Evolutionary conservation across 2,888 invertebrate genomes (phyloP).

Genomic region (Melangyna quadrimaculata): DNA sequence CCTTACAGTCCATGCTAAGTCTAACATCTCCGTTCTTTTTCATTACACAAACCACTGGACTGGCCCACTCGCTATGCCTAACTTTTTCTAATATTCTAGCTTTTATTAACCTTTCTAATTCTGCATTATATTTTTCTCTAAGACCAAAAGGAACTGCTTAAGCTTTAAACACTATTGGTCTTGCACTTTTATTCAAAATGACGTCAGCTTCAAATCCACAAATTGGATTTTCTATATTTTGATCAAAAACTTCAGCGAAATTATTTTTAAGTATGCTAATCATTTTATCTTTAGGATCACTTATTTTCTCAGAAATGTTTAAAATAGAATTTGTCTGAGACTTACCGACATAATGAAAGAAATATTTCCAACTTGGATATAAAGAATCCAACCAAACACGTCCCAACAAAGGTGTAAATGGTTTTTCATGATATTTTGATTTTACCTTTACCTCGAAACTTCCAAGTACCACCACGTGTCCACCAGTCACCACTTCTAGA

Average conservation of each 20-base stretch:
- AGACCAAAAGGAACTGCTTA: constrained; percentile 3
- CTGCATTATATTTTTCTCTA: constrained; percentile 12
- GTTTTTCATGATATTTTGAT: neutral
- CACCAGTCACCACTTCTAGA: constrained; percentile 28
- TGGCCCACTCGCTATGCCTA: constrained; percentile 11
- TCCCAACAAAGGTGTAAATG: constrained; percentile 19
- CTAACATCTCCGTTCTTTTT: constrained; percentile 18
- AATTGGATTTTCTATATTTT: constrained; percentile 37
- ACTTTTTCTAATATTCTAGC: constrained; percentile 25
- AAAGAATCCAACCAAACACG: too few species aligned
- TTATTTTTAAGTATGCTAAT: neutral
- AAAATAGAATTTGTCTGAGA: too few species aligned
- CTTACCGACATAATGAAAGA: too few species aligned
- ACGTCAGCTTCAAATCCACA: constrained; percentile 8
- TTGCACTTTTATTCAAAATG: constrained; percentile 23
- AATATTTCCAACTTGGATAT: too few species aligned
- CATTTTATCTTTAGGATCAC: neutral
- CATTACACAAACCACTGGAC: constrained; percentile 8
- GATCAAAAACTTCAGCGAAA: constrained; percentile 18
- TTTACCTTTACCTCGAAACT: constrained; percentile 21
- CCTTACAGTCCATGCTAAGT: constrained; percentile 29
- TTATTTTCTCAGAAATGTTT: neutral
- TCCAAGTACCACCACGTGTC: constrained; percentile 24
- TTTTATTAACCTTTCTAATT: constrained; percentile 7
- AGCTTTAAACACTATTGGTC: constrained; percentile 18